Evolutionary conservation across 2,113 vertebrate genomes (phyloP), one percentile per base, ranked within the genome.

Genomic region (Oenanthe oenanthe): DNA sequence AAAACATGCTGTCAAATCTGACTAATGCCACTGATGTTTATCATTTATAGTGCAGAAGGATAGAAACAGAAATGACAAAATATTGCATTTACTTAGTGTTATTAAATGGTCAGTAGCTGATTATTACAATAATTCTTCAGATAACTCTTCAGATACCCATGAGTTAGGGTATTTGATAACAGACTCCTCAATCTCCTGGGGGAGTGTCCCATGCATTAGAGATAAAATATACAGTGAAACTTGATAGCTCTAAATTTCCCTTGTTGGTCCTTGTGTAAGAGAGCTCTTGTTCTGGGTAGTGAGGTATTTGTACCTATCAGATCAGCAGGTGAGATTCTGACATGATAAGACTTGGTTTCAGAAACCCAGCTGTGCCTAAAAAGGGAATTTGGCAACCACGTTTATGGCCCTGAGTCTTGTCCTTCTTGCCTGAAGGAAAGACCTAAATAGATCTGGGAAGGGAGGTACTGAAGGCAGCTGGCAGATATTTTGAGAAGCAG

Each of bases 401-500:
- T 72, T 90, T 65, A 65, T 4, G 0, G 7, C 31, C 50, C 38
- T 29, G 31, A 83, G 53, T 66, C 76, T 62, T 74, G 76, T 70
- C 63, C 32, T 91, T 94, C 73, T 86, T 77, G 65, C 72, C 60
- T 70, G 74, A 89, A 84, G 76, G 48, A 61, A 92, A 95, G 63
- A 92, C 12, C 42, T 86, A 76, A 43, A 86, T 43, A 80, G 63
- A 50, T 79, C 68, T 73, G 32, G 81, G 80, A 91, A 85, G 72
- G 26, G 51, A 93, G 51, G 32, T 81, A 76, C 58, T 3, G 7
- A 86, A 86, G 38, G 68, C 86, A 96, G 60, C 76, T 92, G 92
- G 86, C 63, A 91, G 86, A 77, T 92, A 89, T 92, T 91, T 91
- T 80, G 73, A 89, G 89, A 88, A 77, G 63, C 17, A 13, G 42